Percentiles rank a stretch among this genome's conserved stretches.
These are phyloP conservation scores for Panthera uncia DNA, from an alignment of 2,113 vertebrate genomes.

Conservation along the genomic window DNA sequence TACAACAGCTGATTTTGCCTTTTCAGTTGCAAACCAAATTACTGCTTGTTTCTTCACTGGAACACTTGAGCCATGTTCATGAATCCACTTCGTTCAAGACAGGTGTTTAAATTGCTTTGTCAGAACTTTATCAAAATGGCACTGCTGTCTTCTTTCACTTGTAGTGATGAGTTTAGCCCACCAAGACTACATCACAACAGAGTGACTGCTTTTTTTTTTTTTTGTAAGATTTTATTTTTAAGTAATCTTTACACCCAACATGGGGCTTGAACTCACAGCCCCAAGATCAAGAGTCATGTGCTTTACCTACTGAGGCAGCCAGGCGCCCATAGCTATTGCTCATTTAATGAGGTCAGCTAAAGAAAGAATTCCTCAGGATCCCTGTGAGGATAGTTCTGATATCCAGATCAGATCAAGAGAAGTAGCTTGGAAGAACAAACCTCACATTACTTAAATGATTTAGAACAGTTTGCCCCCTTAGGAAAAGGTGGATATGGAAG, in stretches of 20 bases:
- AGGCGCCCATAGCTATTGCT: slow-evolving; percentile 75
- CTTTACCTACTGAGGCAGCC: not conserved
- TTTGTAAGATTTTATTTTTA: not conserved
- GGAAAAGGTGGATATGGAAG: slow-evolving; percentile 96
- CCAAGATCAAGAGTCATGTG: not conserved
- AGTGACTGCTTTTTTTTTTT: slow-evolving; percentile 78
- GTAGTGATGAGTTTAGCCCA: slow-evolving; percentile 97
- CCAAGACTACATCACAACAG: slow-evolving; percentile 95
- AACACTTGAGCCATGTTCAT: slow-evolving; percentile 95
- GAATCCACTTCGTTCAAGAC: slow-evolving; percentile 88
- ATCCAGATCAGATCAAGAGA: slow-evolving; percentile 87
- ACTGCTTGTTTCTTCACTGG: slow-evolving; percentile 92
- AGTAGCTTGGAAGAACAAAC: slow-evolving; percentile 93
- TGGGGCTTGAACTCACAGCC: not conserved
- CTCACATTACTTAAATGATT: slow-evolving; percentile 96
- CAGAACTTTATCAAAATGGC: slow-evolving; percentile 93
- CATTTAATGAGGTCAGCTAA: slow-evolving; percentile 90
- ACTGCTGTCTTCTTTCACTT: slow-evolving; percentile 93
- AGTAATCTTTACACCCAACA: not conserved
- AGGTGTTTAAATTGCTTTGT: slow-evolving; percentile 81
- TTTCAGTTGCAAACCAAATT: slow-evolving; percentile 96
- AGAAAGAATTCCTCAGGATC: slow-evolving; percentile 82
- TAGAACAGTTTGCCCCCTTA: slow-evolving; percentile 91
- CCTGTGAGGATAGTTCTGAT: slow-evolving; percentile 73
- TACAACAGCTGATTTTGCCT: slow-evolving; percentile 86